Evolutionary conservation across 2,888 invertebrate genomes (phyloP).

Genomic region (Litoditis marina): DNA sequence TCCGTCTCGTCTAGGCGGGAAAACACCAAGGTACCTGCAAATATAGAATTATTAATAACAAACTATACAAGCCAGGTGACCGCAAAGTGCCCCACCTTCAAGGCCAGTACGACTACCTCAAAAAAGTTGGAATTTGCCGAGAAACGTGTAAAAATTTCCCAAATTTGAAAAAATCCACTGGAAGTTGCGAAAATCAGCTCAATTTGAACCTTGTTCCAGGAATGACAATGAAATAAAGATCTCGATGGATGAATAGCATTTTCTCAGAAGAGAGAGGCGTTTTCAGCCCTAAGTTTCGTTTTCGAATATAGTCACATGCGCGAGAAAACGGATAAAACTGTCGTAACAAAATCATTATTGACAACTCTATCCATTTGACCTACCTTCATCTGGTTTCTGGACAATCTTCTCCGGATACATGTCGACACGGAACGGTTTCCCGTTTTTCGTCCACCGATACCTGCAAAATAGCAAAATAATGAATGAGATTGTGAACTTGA

Average conservation of each 20-base stretch:
- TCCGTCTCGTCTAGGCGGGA: slow-evolving; percentile 49
- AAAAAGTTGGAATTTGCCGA: no score
- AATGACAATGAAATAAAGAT: background rate
- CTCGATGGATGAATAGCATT: no score
- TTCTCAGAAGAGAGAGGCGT: no score
- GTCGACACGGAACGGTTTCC: slow-evolving; percentile 76
- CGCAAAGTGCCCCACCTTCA: no score
- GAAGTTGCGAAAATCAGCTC: background rate
- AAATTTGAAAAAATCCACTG: no score
- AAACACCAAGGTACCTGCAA: slow-evolving; percentile 44
- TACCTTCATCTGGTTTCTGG: slow-evolving; percentile 88
- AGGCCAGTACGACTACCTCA: background rate
- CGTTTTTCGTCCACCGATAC: slow-evolving; percentile 87
- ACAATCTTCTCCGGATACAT: slow-evolving; percentile 78
- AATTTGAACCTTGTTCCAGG: no score
- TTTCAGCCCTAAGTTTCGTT: no score
- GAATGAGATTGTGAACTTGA: no score
- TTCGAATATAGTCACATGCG: no score
- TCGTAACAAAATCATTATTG: no score
- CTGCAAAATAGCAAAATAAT: slow-evolving; percentile 55
- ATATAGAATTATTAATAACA: background rate
- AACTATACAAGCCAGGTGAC: background rate
- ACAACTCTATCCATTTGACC: slow-evolving; percentile 64
- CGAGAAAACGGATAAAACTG: no score
- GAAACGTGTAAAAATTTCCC: no score